These are phyloP conservation scores for Tribolium castaneum DNA, from an alignment of 1,140 invertebrate species.

Conservation along the genomic window DNA sequence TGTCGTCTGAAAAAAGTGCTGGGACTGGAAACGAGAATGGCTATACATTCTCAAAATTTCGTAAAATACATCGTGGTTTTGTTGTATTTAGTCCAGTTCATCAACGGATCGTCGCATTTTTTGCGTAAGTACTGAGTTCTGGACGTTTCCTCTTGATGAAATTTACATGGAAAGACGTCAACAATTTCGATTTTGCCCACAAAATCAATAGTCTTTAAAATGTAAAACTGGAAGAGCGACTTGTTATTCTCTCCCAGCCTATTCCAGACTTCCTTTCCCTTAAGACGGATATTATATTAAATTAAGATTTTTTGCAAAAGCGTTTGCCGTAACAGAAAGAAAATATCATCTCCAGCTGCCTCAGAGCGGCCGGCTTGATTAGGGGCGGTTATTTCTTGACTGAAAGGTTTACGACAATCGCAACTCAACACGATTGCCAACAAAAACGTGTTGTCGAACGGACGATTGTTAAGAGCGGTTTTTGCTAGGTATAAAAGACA, in stretches of 20 bases:
- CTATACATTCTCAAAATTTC: slow-evolving; percentile 25
- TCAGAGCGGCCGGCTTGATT: slow-evolving; percentile 16
- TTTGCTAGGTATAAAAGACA: slow-evolving; percentile 22
- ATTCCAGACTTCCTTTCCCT: background rate
- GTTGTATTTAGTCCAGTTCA: slow-evolving; percentile 1
- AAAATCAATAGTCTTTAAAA: background rate
- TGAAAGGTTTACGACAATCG: slow-evolving; percentile 33
- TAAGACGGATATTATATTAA: slow-evolving; percentile 3
- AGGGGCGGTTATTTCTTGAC: slow-evolving; percentile 29
- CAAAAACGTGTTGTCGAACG: slow-evolving; percentile 8
- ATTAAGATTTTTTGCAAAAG: slow-evolving; percentile 6
- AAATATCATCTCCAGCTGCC: background rate
- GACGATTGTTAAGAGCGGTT: slow-evolving; percentile 28
- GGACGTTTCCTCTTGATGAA: no score
- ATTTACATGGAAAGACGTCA: no score
- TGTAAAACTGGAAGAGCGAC: no score
- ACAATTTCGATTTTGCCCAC: background rate
- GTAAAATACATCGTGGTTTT: slow-evolving; percentile 20
- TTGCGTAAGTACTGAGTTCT: background rate
- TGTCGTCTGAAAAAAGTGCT: slow-evolving; percentile 32
- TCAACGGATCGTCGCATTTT: slow-evolving; percentile 29
- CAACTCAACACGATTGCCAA: slow-evolving; percentile 17
- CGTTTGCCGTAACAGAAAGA: background rate
- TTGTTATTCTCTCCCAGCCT: no score
- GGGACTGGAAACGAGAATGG: slow-evolving; percentile 16